Evolutionary conservation across 2,113 vertebrate species (phyloP), one percentile per base, ranked within the genome.

Genomic region (Paramormyrops kingsleyae): DNA sequence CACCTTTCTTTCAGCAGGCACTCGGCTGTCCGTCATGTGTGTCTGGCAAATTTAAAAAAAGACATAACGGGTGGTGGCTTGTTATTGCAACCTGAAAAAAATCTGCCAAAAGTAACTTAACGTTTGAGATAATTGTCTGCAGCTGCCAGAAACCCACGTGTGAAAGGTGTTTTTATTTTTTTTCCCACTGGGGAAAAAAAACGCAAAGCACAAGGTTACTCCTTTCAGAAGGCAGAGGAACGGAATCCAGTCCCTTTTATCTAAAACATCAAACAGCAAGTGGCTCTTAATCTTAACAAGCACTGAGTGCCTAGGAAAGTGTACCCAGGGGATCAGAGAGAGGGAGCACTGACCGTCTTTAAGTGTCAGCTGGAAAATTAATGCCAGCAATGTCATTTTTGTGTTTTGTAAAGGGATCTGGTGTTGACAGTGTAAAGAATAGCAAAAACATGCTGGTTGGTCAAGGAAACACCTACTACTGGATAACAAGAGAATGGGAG

Each of bases 261-360:
- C 35, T 42, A 80, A 42, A 80, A 80, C 74, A 80, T 80, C 74
- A 80, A 80, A 80, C 74, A 80, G 35, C 74, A 80, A 80, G 74
- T 80, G 74, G 35, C 74, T 80, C 74, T 80, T 80, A 80, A 80
- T 80, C 74, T 80, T 80, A 80, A 80, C 35, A 42, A 80, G 74
- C 15, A 80, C 74, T 42, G 74, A 80, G 74, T 80, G 74, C 74
- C 31, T 17, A 80, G 74, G 74, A 80, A 80, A 80, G 74, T 80
- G 74, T 19, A 80, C 74, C 74, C 74, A 17, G 35, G 15, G 35
- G 35, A 17, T 80, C 5, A 15, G 35, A 80, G 15, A 19, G 74
- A 80, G 74, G 74, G 35, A 42, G 35, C 15, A 42, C 74, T 42
- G 74, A 19, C 74, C 0, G 15, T 80, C 35, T 80, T 77, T 77